These are phyloP conservation scores for Lanius ludovicianus DNA, from an alignment of 2,113 vertebrate species.

Conservation along the genomic window DNA sequence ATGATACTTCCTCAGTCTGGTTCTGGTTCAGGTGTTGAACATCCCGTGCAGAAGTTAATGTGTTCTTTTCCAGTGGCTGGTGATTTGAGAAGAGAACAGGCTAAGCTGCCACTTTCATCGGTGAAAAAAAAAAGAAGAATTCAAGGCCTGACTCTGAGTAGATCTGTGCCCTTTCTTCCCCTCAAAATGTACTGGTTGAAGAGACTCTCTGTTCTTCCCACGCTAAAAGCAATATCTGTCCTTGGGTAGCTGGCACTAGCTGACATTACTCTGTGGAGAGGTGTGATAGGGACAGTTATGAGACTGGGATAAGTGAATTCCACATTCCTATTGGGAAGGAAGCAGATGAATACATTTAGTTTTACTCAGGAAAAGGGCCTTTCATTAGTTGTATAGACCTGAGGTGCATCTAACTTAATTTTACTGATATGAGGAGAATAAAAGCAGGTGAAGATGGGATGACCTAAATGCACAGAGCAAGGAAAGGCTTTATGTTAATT, in stretches of 20 bases:
- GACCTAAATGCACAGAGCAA: background rate
- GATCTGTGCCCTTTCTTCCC: background rate
- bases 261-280: background rate
- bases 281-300: background rate
- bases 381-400: background rate
- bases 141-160: background rate
- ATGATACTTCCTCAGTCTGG: background rate
- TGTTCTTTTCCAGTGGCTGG: background rate
- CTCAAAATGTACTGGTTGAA: background rate
- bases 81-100: background rate
- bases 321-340: background rate
- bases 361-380: background rate
- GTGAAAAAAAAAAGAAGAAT: background rate
- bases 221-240: background rate
- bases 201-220: background rate
- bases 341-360: background rate
- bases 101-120: background rate
- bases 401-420: background rate
- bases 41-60: rapidly evolving
- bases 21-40: background rate
- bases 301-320: background rate
- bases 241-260: background rate
- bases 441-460: background rate
- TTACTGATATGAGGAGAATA: background rate
- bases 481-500: background rate